phyloP scores from a whole-genome alignment of 2,113 vertebrate genomes.

The Marmota flaviventris region DNA sequence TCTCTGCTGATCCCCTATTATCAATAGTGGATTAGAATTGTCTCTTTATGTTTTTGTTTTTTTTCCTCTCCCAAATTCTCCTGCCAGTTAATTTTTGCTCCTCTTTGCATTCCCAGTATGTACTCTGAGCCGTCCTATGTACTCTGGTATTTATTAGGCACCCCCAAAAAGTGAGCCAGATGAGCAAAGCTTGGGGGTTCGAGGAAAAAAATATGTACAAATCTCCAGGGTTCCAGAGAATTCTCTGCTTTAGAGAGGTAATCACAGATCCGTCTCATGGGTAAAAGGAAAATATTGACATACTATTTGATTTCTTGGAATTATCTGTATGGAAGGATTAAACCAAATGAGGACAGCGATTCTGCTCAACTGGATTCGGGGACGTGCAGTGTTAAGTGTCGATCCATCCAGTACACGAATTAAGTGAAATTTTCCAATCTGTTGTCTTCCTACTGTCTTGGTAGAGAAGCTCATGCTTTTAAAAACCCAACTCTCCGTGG shows the following conservation, averaged over 20 bases:
- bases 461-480: neutral
- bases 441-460: neutral
- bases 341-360: neutral
- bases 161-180: neutral
- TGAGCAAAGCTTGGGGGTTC: neutral
- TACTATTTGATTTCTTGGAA: neutral
- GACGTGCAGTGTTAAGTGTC: conserved; percentile 17
- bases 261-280: neutral
- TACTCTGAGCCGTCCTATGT: neutral
- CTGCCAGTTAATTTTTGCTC: neutral
- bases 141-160: neutral
- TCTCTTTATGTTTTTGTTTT: neutral
- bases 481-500: neutral
- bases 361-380: neutral
- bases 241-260: neutral
- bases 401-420: neutral
- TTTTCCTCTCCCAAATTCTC: neutral
- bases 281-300: conserved; percentile 45
- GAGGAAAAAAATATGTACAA: neutral
- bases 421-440: conserved; percentile 20
- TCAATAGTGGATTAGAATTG: neutral
- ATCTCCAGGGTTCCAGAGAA: neutral
- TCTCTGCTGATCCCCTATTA: neutral
- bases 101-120: neutral
- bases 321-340: conserved; percentile 1